Evolutionary conservation across 2,797 vertebrate genomes (phyloP).

Genomic region (Hypotaenidia philippensis): DNA sequence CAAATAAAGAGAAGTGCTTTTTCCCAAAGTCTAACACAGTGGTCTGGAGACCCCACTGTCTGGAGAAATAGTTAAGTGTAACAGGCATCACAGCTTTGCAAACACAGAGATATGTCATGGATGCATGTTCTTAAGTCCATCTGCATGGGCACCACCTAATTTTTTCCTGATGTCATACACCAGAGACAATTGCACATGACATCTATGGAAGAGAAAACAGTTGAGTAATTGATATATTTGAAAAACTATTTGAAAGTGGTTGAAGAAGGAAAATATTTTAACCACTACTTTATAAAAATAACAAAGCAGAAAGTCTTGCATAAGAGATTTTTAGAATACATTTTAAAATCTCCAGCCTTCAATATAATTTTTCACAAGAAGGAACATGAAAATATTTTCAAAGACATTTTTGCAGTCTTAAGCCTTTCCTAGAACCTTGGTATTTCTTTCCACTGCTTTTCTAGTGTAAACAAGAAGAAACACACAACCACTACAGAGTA

Average conservation of each 20-base stretch:
- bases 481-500: not conserved
- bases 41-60: not conserved
- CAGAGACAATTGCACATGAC: not conserved
- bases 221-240: not conserved
- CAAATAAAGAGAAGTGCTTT: not conserved
- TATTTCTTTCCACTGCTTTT: not conserved
- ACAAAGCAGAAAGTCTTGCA: not conserved
- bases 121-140: not conserved
- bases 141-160: not conserved
- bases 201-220: not conserved
- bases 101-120: fast-evolving
- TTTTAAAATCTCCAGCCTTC: not conserved
- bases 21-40: not conserved
- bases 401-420: not conserved
- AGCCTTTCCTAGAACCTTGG: not conserved
- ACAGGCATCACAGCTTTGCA: not conserved
- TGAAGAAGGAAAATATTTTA: not conserved
- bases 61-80: not conserved
- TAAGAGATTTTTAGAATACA: not conserved
- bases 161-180: not conserved
- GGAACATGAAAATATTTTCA: slow-evolving; percentile 6
- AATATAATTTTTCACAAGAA: not conserved
- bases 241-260: not conserved
- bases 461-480: not conserved
- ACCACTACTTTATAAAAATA: not conserved